Percentiles rank a stretch among this genome's conserved stretches.
Evolutionary conservation across 2,797 vertebrate genomes (phyloP).

Genomic region (Sylvia borin): DNA sequence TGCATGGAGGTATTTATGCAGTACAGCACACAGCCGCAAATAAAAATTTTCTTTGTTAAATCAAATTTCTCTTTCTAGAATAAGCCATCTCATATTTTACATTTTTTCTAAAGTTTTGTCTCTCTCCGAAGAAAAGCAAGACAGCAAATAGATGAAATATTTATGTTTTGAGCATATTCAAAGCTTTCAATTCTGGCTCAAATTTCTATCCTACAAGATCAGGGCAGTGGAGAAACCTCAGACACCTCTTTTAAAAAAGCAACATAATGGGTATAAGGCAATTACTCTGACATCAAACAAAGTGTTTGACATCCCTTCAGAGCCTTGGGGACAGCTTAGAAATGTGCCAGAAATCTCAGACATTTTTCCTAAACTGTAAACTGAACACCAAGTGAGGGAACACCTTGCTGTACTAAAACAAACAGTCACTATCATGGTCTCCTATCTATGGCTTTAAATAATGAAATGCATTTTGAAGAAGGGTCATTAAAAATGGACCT

Average conservation of each 20-base stretch:
- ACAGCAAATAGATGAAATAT: background rate
- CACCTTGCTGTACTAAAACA: background rate
- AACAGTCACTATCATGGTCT: fast-evolving
- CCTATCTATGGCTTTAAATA: background rate
- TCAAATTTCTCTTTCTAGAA: background rate
- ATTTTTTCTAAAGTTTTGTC: background rate
- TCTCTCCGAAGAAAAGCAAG: background rate
- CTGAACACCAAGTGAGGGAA: background rate
- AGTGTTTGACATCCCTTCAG: background rate
- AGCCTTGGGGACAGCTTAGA: background rate
- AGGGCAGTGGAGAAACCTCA: background rate
- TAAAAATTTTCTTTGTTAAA: background rate
- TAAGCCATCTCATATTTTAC: background rate
- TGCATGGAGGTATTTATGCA: background rate
- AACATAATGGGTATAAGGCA: background rate
- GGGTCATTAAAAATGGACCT: background rate
- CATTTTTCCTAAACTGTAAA: background rate
- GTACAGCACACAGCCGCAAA: background rate
- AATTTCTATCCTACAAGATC: background rate
- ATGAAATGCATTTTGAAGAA: background rate
- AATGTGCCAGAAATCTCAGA: background rate
- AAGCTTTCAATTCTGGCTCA: background rate
- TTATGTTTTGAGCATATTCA: background rate
- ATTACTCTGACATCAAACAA: background rate
- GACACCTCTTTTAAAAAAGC: background rate